Evolutionary conservation across 2,888 invertebrate genomes (phyloP).

Genomic region (Drosophila subsilvestris): DNA sequence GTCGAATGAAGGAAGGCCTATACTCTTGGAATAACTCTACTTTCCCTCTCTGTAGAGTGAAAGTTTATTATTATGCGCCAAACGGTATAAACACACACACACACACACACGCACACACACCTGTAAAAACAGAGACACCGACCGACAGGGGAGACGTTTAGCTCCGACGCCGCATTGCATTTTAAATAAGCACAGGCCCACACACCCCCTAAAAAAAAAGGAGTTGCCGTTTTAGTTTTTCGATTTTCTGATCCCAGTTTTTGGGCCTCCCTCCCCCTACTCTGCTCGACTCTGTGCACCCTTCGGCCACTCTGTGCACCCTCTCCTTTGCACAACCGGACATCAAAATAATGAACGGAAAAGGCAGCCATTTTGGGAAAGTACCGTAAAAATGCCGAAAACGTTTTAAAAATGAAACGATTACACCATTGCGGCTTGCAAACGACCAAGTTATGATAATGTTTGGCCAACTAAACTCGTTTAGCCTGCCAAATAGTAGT

Average conservation of each 20-base stretch:
- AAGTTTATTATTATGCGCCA: constrained; percentile 75
- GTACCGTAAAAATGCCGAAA: constrained; percentile 66
- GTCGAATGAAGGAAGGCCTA: constrained; percentile 21
- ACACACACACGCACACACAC: neutral
- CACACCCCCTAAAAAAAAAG: neutral
- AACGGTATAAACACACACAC: constrained; percentile 11
- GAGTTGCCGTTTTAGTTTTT: constrained; percentile 1
- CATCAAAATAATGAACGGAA: constrained; percentile 76
- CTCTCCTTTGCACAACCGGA: constrained; percentile 42
- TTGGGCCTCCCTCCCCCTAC: neutral
- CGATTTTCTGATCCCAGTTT: neutral
- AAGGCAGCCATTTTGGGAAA: constrained; percentile 51
- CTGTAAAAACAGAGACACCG: neutral
- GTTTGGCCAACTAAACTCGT: constrained; percentile 80
- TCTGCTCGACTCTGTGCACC: too few species aligned
- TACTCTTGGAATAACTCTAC: constrained; percentile 19
- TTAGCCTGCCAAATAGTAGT: constrained; percentile 67
- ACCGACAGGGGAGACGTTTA: neutral
- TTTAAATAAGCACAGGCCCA: constrained; percentile 15
- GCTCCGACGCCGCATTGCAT: constrained; percentile 28
- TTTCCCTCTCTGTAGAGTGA: constrained; percentile 42
- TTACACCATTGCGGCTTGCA: constrained; percentile 79
- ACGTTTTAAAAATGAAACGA: constrained; percentile 79
- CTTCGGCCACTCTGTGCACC: neutral
- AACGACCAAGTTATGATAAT: constrained; percentile 81